phyloP scores from a whole-genome alignment of 23 tunicate genomes.

The Diplosoma virens region DNA sequence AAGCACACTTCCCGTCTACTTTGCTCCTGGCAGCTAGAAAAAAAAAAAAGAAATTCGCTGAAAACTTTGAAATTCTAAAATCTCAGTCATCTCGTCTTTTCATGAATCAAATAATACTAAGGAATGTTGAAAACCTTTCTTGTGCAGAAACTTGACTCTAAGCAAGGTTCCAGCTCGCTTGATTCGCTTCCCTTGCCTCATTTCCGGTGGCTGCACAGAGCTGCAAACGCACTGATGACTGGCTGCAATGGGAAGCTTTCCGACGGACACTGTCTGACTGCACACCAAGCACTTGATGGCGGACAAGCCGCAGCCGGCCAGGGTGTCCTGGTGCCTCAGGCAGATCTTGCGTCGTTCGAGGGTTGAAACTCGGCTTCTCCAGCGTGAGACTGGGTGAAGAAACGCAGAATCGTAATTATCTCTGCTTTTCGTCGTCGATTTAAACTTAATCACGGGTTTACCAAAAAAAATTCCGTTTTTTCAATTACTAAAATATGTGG shows the following conservation, averaged over 20 bases:
- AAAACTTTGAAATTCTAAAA: too few species aligned
- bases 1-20: too few species aligned
- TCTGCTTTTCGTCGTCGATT: too few species aligned
- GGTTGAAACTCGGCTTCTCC: neutral
- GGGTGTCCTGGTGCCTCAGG: conserved; percentile 25
- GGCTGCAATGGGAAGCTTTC: neutral
- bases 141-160: conserved; percentile 2
- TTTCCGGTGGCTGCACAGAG: neutral
- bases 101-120: too few species aligned
- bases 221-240: conserved; percentile 19
- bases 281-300: conserved; percentile 29
- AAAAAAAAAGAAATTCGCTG: neutral
- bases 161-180: conserved; percentile 20
- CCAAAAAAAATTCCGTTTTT: too few species aligned
- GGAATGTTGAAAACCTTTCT: conserved; percentile 15
- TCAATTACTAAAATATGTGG: too few species aligned
- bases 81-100: too few species aligned
- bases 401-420: too few species aligned
- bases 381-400: too few species aligned
- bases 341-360: conserved; percentile 6
- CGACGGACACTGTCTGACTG: neutral
- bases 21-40: too few species aligned
- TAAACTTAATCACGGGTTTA: too few species aligned
- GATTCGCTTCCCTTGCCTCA: neutral
- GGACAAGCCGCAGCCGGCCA: conserved; percentile 31